Conservation (phyloP, 64 coral and sea anemone species). For the Hydrozoanthus tunicans region DNA sequence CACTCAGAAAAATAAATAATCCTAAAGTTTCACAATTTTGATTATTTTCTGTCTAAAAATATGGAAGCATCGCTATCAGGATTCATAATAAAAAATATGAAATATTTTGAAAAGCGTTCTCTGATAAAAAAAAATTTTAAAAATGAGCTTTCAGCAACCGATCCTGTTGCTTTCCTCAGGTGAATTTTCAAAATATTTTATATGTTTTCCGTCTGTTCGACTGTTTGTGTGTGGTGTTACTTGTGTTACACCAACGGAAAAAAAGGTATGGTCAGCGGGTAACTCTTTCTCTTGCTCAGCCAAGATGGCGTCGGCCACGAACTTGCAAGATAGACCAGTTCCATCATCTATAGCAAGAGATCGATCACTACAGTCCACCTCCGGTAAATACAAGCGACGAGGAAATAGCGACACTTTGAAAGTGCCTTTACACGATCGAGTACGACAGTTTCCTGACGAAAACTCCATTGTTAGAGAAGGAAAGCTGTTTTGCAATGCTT, state of each 20-base stretch:
- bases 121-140: too few relatives aligned
- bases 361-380: conserved; percentile 65
- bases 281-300: conserved; percentile 50
- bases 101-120: too few relatives aligned
- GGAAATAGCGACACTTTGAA: conserved; percentile 59
- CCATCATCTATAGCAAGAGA: conserved; percentile 59
- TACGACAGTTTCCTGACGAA: conserved; percentile 65
- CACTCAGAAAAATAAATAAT: conserved; percentile 31
- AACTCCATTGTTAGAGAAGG: conserved; percentile 65
- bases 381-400: conserved; percentile 65
- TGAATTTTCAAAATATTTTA: too few relatives aligned
- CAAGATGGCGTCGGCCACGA: conserved; percentile 66
- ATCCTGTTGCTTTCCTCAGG: too few relatives aligned
- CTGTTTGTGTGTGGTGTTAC: background rate
- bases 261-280: conserved; percentile 11
- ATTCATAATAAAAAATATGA: too few relatives aligned
- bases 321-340: conserved; percentile 64
- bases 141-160: too few relatives aligned
- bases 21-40: conserved; percentile 48
- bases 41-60: background rate
- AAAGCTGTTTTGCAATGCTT: conserved; percentile 69
- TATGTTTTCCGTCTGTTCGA: conserved; percentile 36
- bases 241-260: conserved; percentile 47
- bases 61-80: too few relatives aligned
- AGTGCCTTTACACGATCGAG: conserved; percentile 59